phyloP scores from a whole-genome alignment of 2,797 vertebrate species.

The Sibirionetta formosa region DNA sequence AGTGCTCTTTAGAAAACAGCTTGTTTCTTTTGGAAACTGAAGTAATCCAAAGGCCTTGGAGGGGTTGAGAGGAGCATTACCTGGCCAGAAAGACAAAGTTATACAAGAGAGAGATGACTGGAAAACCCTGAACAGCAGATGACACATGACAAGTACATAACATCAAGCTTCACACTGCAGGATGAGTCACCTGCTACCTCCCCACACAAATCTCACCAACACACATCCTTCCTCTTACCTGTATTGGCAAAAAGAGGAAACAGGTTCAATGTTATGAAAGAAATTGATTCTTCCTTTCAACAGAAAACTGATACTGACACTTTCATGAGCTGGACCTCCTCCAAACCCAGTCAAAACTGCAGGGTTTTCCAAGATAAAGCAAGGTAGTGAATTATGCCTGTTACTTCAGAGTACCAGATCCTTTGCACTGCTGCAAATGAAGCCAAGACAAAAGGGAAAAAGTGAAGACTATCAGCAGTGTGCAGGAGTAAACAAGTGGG shows the following conservation, averaged over 20 bases:
- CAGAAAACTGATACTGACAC: not conserved
- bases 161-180: not conserved
- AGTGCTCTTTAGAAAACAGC: not conserved
- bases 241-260: not conserved
- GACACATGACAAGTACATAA: not conserved
- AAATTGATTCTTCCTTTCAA: not conserved
- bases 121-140: not conserved
- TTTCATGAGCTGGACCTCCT: not conserved
- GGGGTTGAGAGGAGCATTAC: not conserved
- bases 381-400: not conserved
- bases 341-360: not conserved
- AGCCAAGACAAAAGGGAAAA: not conserved
- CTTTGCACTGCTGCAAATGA: not conserved
- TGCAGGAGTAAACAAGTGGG: not conserved
- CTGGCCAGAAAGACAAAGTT: not conserved
- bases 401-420: not conserved
- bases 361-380: not conserved
- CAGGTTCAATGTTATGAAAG: not conserved
- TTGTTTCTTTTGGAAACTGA: not conserved
- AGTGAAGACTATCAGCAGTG: not conserved
- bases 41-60: not conserved
- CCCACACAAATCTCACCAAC: not conserved
- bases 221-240: not conserved
- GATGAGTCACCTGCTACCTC: not conserved
- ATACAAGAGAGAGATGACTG: not conserved